Percentiles rank a stretch among this genome's conserved stretches.
These are phyloP conservation scores for Athripsodes cinereus DNA, from an alignment of 2,888 invertebrate species.

Conservation along the genomic window DNA sequence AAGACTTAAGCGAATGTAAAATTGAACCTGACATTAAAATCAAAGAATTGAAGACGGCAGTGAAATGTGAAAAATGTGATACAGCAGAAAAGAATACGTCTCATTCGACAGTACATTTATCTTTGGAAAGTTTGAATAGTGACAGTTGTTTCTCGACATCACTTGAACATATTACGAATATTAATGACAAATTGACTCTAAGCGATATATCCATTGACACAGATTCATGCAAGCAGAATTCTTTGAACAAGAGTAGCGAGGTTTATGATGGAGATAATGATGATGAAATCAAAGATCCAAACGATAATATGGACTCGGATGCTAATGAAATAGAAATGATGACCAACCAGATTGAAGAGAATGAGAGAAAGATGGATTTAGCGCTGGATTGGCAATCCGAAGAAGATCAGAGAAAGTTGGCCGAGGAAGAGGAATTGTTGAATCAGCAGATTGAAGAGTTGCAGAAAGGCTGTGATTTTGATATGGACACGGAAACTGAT, in stretches of 20 bases:
- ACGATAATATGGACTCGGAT: conserved; percentile 24
- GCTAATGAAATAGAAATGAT: conserved; percentile 43
- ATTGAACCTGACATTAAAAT: conserved; percentile 8
- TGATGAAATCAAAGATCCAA: conserved; percentile 17
- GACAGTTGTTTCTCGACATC: conserved; percentile 25
- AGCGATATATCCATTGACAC: conserved; percentile 26
- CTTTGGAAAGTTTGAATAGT: conserved; percentile 26
- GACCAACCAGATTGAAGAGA: conserved; percentile 50
- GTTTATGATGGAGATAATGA: conserved; percentile 23
- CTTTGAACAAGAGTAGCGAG: conserved; percentile 12
- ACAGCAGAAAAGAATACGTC: neutral
- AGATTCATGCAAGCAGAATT: conserved; percentile 16
- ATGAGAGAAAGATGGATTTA: conserved; percentile 52
- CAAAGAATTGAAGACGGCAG: conserved; percentile 2
- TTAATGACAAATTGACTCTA: conserved; percentile 21
- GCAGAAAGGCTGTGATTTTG: conserved; percentile 65
- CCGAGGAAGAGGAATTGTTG: conserved; percentile 69
- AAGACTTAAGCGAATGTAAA: conserved; percentile 23
- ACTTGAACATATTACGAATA: conserved; percentile 18
- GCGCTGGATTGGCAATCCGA: conserved; percentile 60
- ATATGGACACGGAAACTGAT: conserved; percentile 76
- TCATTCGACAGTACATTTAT: conserved; percentile 21
- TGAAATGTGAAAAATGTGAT: conserved; percentile 5
- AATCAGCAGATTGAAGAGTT: conserved; percentile 72
- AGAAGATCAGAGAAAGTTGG: conserved; percentile 66